A percentile compares a stretch with the other conserved stretches of the same genome.
Conservation (phyloP, 2,113 vertebrate species). For the Serinus canaria region DNA sequence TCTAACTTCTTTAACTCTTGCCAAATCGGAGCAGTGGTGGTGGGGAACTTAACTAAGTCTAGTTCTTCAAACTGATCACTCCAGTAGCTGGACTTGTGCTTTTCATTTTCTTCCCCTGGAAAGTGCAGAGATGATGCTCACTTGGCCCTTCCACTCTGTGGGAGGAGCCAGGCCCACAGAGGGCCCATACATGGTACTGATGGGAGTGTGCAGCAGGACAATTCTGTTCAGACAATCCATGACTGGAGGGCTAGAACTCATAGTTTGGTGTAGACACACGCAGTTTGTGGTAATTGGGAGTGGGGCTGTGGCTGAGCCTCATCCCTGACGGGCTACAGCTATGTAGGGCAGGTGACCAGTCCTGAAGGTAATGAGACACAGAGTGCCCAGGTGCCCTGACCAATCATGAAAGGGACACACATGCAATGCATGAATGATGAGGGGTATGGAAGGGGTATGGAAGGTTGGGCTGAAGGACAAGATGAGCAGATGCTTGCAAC, state of each 20-base stretch:
- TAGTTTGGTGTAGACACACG: not conserved
- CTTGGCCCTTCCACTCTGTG: not conserved
- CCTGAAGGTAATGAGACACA: not conserved
- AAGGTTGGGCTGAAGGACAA: not conserved
- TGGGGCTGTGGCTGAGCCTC: not conserved
- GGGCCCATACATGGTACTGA: rapidly evolving
- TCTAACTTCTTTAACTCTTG: constrained; percentile 22
- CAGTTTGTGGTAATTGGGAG: not conserved
- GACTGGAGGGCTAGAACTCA: not conserved
- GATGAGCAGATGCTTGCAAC: not conserved
- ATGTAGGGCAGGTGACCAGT: not conserved
- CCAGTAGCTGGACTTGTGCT: not conserved
- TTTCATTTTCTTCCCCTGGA: not conserved
- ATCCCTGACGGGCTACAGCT: not conserved
- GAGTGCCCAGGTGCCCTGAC: not conserved
- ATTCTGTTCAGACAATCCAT: not conserved
- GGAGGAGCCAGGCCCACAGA: not conserved
- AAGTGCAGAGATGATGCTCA: not conserved
- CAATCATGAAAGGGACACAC: not conserved
- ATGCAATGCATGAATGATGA: not conserved
- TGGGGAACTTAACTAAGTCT: not conserved
- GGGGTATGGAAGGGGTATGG: not conserved
- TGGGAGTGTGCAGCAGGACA: not conserved
- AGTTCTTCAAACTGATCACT: not conserved
- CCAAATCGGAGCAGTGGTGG: not conserved